phyloP scores from a whole-genome alignment of 2,797 vertebrate species.

The Pantherophis vulpinus region DNA sequence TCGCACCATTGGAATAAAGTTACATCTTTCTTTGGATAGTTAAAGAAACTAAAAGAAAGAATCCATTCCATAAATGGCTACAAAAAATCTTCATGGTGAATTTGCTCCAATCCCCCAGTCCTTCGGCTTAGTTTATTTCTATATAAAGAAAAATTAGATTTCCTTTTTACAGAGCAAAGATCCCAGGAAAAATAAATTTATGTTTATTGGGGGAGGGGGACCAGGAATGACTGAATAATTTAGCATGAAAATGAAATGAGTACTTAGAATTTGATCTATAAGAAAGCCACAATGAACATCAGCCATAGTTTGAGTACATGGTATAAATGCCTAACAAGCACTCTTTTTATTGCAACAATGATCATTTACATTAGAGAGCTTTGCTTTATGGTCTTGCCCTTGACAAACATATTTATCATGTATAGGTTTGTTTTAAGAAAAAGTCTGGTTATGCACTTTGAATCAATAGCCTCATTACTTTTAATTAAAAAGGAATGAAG shows the following conservation, averaged over 20 bases:
- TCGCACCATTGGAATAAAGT: background rate
- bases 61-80: background rate
- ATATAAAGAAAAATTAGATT: background rate
- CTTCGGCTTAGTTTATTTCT: background rate
- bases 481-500: constrained; percentile 53
- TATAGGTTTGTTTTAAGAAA: background rate
- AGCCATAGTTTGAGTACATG: constrained; percentile 14
- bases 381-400: constrained; percentile 6
- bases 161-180: background rate
- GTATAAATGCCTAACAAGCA: constrained; percentile 23
- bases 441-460: constrained; percentile 28
- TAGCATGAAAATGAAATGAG: constrained; percentile 19
- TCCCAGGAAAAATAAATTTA: constrained; percentile 16
- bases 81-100: background rate
- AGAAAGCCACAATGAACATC: constrained; percentile 9
- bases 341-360: constrained; percentile 13
- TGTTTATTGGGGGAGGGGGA: background rate
- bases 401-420: constrained; percentile 26
- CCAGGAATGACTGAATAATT: background rate
- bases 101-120: background rate
- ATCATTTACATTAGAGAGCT: constrained; percentile 16
- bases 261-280: constrained; percentile 6
- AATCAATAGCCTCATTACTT: constrained; percentile 42
- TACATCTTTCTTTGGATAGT: background rate
- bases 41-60: background rate